Conservation (phyloP, 2,113 vertebrate species). For the Antechinus stuartii region DNA sequence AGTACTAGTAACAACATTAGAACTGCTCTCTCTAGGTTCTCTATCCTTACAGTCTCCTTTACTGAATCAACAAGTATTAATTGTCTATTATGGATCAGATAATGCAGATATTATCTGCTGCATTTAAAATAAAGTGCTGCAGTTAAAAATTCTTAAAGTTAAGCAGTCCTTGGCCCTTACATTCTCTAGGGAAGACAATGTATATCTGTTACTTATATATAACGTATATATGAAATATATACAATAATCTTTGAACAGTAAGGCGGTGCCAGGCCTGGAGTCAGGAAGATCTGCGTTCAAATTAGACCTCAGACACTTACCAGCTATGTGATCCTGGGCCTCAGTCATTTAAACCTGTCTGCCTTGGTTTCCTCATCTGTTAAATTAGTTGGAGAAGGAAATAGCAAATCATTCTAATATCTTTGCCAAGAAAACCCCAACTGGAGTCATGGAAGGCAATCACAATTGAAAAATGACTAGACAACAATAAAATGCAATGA, state of each 20-base stretch:
- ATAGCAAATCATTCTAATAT: background rate
- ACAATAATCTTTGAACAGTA: too few species aligned
- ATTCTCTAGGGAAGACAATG: background rate
- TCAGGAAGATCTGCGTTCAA: background rate
- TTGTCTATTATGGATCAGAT: background rate
- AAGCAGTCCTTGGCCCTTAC: background rate
- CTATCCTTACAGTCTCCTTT: too few species aligned
- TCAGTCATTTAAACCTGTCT: background rate
- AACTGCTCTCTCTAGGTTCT: background rate
- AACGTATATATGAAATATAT: background rate
- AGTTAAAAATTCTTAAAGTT: background rate
- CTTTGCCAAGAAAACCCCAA: background rate
- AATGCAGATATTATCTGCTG: background rate
- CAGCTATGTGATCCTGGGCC: background rate
- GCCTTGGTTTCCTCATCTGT: background rate
- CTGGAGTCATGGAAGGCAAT: too few species aligned
- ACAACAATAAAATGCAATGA: background rate
- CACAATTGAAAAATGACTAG: background rate
- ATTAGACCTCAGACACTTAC: background rate
- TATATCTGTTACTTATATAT: background rate
- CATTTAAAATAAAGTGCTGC: too few species aligned
- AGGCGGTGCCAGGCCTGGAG: background rate
- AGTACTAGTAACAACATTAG: too few species aligned
- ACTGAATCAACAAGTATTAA: background rate
- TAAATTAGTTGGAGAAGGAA: background rate